Percentiles rank a stretch among this genome's conserved stretches.
Evolutionary conservation across 2,113 vertebrate species (phyloP).

Genomic region (Eublepharis macularius): DNA sequence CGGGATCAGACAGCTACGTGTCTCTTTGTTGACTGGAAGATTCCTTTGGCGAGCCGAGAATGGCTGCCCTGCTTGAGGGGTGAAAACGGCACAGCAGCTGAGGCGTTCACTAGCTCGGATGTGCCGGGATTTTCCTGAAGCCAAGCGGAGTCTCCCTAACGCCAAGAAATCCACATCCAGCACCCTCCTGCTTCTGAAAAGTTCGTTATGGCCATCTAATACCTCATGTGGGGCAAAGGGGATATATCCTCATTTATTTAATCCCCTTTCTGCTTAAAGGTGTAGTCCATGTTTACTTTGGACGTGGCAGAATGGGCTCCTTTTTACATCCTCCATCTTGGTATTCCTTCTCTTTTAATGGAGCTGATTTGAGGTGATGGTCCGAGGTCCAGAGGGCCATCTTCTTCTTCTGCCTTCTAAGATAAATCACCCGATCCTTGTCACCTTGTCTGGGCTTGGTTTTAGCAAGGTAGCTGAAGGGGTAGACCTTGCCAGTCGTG

Average conservation of each 20-base stretch:
- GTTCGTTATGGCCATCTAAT: background rate
- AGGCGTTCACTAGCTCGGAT: background rate
- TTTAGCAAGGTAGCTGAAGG: background rate
- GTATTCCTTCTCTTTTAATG: background rate
- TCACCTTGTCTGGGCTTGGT: background rate
- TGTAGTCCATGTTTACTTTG: background rate
- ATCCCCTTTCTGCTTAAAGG: background rate
- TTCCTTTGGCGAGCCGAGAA: background rate
- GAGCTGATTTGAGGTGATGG: background rate
- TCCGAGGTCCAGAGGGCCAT: background rate
- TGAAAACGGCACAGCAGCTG: background rate
- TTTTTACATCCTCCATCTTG: background rate
- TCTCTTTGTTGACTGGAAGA: background rate
- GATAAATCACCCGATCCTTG: background rate
- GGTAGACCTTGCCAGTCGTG: background rate
- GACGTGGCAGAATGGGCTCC: background rate
- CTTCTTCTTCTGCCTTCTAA: background rate
- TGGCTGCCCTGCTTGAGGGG: background rate
- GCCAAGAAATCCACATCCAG: background rate
- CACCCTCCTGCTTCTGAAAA: background rate
- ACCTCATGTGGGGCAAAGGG: background rate
- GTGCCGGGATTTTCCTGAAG: background rate
- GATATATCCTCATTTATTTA: slow-evolving; percentile 1
- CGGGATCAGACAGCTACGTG: slow-evolving; percentile 26
- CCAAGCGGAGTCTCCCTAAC: slow-evolving; percentile 1